Evolutionary conservation across 2,888 invertebrate species (phyloP).

Genomic region (Habroteleia sp.): DNA sequence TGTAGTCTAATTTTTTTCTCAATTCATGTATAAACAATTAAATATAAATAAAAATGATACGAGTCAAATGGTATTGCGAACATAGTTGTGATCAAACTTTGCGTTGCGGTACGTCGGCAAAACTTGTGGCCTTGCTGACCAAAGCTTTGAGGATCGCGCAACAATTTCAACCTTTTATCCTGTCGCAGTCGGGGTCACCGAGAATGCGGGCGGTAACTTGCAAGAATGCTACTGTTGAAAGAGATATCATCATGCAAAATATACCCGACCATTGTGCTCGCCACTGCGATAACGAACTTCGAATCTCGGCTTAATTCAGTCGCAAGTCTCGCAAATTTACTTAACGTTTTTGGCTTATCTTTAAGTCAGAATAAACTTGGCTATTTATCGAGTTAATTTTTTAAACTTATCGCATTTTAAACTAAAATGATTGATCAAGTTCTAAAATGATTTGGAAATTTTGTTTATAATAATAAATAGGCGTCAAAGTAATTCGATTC

Average conservation of each 20-base stretch:
- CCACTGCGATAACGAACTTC: slow-evolving; percentile 49
- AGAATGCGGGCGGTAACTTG: slow-evolving; percentile 70
- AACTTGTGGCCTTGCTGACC: slow-evolving; percentile 43
- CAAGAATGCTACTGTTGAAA: slow-evolving; percentile 69
- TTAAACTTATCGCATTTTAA: not conserved
- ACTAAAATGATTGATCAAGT: not conserved
- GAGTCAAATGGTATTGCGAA: not conserved
- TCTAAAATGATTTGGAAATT: no score
- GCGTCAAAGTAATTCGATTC: no score
- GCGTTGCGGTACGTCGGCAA: slow-evolving; percentile 12
- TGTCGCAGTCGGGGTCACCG: slow-evolving; percentile 70
- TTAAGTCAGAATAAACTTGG: slow-evolving; percentile 30
- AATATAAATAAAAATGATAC: slow-evolving; percentile 6
- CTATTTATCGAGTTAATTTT: slow-evolving; percentile 44
- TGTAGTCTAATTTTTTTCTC: not conserved
- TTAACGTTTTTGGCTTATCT: slow-evolving; percentile 46
- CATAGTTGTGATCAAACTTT: slow-evolving; percentile 23
- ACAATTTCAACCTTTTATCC: slow-evolving; percentile 57
- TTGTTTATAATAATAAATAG: no score
- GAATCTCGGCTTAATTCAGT: slow-evolving; percentile 53
- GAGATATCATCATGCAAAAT: slow-evolving; percentile 58
- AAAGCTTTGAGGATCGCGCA: slow-evolving; percentile 53
- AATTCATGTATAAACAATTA: slow-evolving; percentile 1
- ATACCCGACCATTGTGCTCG: slow-evolving; percentile 36
- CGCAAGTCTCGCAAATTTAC: slow-evolving; percentile 53